Evolutionary conservation across 1,140 invertebrate species (phyloP).

Genomic region (Drosophila melanica): DNA sequence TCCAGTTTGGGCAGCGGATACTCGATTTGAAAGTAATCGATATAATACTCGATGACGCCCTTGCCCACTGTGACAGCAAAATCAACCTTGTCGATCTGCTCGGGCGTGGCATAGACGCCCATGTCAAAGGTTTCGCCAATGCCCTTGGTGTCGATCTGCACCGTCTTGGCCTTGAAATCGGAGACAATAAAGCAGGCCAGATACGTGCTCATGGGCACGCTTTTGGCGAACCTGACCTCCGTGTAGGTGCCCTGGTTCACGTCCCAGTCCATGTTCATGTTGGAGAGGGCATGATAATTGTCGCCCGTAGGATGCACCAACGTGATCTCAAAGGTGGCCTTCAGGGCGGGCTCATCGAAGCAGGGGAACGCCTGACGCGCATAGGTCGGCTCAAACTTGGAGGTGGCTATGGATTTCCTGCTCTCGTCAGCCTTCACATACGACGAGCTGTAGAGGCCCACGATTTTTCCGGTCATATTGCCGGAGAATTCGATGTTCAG

Average conservation of each 20-base stretch:
- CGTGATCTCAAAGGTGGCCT: conserved; percentile 93
- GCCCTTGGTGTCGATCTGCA: conserved; percentile 85
- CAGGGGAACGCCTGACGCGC: conserved; percentile 97
- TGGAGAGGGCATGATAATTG: conserved; percentile 91
- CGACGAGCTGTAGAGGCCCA: conserved; percentile 84
- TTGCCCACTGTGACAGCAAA: conserved; percentile 93
- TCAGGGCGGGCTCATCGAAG: conserved; percentile 97
- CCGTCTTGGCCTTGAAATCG: conserved; percentile 89
- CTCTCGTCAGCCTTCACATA: conserved; percentile 78
- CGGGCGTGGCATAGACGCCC: conserved; percentile 90
- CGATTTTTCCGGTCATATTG: conserved; percentile 84
- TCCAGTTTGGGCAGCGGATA: conserved; percentile 96
- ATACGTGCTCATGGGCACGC: conserved; percentile 97
- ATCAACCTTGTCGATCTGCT: conserved; percentile 90
- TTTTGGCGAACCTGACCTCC: conserved; percentile 88
- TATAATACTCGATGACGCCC: conserved; percentile 93
- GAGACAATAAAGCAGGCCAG: conserved; percentile 95
- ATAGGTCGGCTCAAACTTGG: conserved; percentile 97
- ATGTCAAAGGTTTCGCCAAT: conserved; percentile 87
- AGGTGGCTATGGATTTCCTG: conserved; percentile 89
- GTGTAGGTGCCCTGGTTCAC: conserved; percentile 44
- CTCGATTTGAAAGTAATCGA: conserved; percentile 93
- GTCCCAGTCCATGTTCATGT: conserved; percentile 87
- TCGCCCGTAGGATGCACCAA: conserved; percentile 88
- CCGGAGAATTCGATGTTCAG: conserved; percentile 84